Base-by-base conservation (phyloP, 2,888 invertebrate species). In the Drosophila koepferae region DNA sequence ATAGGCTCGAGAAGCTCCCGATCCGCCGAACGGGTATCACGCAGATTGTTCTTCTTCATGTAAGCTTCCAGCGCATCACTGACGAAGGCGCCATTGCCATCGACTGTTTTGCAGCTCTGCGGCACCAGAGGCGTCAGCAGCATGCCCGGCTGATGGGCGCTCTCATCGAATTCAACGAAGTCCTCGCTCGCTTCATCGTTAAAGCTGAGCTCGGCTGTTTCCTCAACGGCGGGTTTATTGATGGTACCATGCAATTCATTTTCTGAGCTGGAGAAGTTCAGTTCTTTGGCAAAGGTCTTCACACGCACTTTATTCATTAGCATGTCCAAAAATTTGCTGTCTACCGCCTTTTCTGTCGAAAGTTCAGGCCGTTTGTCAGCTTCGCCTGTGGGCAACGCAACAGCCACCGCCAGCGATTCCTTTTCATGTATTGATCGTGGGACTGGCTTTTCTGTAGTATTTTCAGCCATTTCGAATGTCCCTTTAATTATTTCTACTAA, bases 31-130 rank as follows among this genome's bases (percentile, higher is more conserved):
- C 16, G 14, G 2, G 62, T 43, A 6, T 72, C 67, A 1, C 54
- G 77, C 56, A 65, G 49, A 53, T 65, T 77, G 41, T 94, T 93
- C 70, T 93, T 92, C 4, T 92, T 93, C 88, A 94, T 91, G 78
- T 94, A 94, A 8, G 94, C 93, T 62, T 94, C 94, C n/a, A 94
- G 86, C 1, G 92, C 89, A 56, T 94, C 93, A 73, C 94, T 94
- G 6, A 93, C 88, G 80, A 94, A 94, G 0, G 93, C 94, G 0
- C 94, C 92, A 54, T 91, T 92, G 0, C 82, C 74, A 0, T 83
- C 90, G 3, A 67, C 41, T 5, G 83, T 81, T 20, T 77, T 80
- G 53, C 84, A 82, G 56, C 66, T 79, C 48, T 70, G 74, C 3
- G 90, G 89, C 28, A 92, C 93, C 38, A 92, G 59, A 3, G 93